phyloP scores from a whole-genome alignment of 2,113 vertebrate species.

The Microtus ochrogaster region DNA sequence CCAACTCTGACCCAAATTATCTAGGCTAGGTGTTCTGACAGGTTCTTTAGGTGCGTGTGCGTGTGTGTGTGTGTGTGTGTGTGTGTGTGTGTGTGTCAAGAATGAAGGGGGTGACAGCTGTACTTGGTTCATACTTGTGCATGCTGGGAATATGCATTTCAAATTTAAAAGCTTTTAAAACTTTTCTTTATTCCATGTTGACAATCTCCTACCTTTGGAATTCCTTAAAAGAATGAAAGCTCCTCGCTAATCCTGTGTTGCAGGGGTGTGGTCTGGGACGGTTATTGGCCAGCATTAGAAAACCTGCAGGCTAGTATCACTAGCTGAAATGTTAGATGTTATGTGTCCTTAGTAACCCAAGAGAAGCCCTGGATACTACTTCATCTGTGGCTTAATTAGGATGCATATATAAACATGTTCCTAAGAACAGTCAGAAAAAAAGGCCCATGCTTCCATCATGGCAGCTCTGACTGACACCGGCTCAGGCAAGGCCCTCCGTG shows the following conservation, averaged over 20 bases:
- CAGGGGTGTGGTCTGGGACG: neutral
- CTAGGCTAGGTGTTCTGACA: neutral
- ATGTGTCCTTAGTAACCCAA: constrained; percentile 7
- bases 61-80: too few species aligned
- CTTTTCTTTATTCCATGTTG: neutral
- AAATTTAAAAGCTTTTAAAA: constrained; percentile 51
- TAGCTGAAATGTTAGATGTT: neutral
- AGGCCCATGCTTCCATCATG: neutral
- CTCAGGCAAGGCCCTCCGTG: neutral
- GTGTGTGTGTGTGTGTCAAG: neutral
- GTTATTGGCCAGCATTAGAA: neutral
- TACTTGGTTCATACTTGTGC: neutral
- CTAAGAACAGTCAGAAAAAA: constrained; percentile 15
- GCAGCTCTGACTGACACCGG: neutral
- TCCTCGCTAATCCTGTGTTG: neutral
- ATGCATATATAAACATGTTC: neutral
- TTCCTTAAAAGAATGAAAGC: neutral
- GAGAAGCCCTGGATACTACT: neutral
- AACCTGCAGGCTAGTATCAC: neutral
- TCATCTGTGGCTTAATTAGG: neutral
- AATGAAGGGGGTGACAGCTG: neutral
- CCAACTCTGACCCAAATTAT: constrained; percentile 20
- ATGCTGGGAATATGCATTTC: constrained; percentile 16
- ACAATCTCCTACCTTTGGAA: neutral
- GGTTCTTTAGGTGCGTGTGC: neutral